Evolutionary conservation across 2,113 vertebrate genomes (phyloP), one percentile per base, ranked within the genome.

Genomic region (Corythoichthys haematopterus): DNA sequence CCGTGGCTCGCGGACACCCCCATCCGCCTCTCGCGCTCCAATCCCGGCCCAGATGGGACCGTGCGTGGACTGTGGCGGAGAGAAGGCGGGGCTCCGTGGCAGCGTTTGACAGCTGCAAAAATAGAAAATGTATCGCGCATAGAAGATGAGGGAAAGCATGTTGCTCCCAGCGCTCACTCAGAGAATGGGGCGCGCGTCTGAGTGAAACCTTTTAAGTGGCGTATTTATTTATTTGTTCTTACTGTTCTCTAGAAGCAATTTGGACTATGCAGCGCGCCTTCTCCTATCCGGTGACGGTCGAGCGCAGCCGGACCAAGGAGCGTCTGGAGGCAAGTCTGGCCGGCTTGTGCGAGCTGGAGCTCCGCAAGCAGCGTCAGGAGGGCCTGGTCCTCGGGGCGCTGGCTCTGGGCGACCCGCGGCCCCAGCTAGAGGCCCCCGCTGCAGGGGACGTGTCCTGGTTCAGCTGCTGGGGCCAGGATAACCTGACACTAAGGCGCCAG

Each of bases 271-370:
- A 91, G 69, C 85, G 87, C 13, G 89, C 88, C 9, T 87, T 89
- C 65, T 85, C 87, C n/a, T 89, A 87, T 75, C 90, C 89, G 15
- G 85, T 90, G 81, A 85, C 87, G 3, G 79, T 75, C 80, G 92
- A 90, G 76, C 88, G 89, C 68, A 86, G 88, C 69, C 83, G 90
- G 73, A 92, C 81, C 71, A 91, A 92, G 81, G 87, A 88, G 76
- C 88, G 87, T n/a, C 77, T 93, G 78, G 91, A 92, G 83, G 88
- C 88, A 61, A 89, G 88, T 72, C 74, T 92, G 72, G 71, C 88
- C 63, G 90, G 88, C 14, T 81, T 93, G 61, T 91, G 88, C n/a
- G 91, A 92, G 75, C 85, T 93, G 77, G 90, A 92, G 72, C 80
- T 90, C 59, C 84, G 91, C 72, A 90, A 87, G 69, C 89, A 91